phyloP scores from a whole-genome alignment of 1,140 invertebrate genomes.

The Homarus americanus region DNA sequence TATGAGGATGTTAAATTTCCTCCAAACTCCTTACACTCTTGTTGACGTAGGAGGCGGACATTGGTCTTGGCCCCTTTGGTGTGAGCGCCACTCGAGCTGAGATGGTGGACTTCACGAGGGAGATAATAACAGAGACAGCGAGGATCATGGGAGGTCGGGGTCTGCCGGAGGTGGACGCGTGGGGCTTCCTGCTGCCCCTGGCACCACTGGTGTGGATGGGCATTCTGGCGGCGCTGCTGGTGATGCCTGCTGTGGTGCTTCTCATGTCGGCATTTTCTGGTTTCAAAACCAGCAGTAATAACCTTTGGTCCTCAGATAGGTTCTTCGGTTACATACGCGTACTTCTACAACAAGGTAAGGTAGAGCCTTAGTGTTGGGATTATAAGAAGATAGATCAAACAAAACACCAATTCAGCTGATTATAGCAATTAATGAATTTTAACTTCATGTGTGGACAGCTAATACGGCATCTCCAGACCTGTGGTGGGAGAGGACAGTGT shows the following conservation, averaged over 20 bases:
- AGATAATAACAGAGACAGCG: not conserved
- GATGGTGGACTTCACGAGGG: not conserved
- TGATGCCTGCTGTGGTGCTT: not conserved
- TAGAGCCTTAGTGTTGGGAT: no score
- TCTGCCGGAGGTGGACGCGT: constrained; percentile 17
- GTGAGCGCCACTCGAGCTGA: not conserved
- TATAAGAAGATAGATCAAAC: no score
- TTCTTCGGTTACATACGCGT: not conserved
- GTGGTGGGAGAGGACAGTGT: no score
- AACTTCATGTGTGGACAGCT: no score
- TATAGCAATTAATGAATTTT: no score
- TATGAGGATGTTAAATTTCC: no score
- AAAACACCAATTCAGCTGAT: no score
- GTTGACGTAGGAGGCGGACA: not conserved
- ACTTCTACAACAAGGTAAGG: constrained; percentile 39
- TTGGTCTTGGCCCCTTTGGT: not conserved
- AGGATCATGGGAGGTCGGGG: constrained; percentile 24
- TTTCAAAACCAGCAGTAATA: not conserved
- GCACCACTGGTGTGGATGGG: constrained; percentile 8
- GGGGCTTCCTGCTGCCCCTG: constrained; percentile 31
- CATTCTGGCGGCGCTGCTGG: not conserved
- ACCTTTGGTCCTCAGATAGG: not conserved
- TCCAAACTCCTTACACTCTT: not conserved
- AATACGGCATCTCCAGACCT: no score
- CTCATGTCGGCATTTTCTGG: not conserved